phyloP scores from a whole-genome alignment of 2,888 invertebrate species.

The Candidula unifasciata region DNA sequence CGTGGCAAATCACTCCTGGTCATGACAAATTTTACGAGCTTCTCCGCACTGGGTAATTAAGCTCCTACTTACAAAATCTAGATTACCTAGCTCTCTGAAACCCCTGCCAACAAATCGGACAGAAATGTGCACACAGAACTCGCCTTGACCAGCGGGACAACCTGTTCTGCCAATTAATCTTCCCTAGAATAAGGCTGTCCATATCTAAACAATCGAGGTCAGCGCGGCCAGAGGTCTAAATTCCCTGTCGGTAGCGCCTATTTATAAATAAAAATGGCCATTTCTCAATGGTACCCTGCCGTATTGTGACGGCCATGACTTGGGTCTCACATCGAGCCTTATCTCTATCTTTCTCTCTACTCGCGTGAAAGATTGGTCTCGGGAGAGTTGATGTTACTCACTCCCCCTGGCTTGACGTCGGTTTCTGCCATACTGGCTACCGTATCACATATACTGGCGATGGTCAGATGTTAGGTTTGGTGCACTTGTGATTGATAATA shows the following conservation, averaged over 20 bases:
- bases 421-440: conserved; percentile 26
- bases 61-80: no score
- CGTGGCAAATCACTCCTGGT: neutral
- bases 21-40: conserved; percentile 4
- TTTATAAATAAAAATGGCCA: conserved; percentile 29
- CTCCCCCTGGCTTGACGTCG: conserved; percentile 27
- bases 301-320: conserved; percentile 23
- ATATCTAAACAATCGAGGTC: neutral
- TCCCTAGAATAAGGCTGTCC: neutral
- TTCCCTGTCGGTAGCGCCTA: neutral
- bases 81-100: neutral
- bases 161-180: conserved; percentile 1
- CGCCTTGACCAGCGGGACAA: neutral
- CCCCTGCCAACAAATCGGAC: neutral
- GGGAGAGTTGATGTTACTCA: conserved; percentile 14
- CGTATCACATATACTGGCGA: conserved; percentile 23
- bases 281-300: conserved; percentile 16
- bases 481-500: neutral
- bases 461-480: neutral
- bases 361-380: conserved; percentile 32
- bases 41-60: no score
- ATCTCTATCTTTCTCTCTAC: conserved; percentile 39
- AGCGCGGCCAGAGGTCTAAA: neutral
- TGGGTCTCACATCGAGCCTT: conserved; percentile 33
- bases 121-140: no score